phyloP scores from a whole-genome alignment of 2,113 vertebrate genomes.

The Urocolius indicus region DNA sequence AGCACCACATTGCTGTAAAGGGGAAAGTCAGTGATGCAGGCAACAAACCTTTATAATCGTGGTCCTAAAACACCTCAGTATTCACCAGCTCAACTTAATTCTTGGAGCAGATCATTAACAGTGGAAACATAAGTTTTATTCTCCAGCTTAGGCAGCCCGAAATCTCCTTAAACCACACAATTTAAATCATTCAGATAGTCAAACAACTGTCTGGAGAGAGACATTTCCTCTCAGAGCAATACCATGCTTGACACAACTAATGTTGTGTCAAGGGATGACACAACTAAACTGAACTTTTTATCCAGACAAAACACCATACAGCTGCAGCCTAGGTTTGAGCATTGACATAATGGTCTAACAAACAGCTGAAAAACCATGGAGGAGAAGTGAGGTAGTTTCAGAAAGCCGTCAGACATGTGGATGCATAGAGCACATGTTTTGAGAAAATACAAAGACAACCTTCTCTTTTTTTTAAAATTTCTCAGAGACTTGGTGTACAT shows the following conservation, averaged over 20 bases:
- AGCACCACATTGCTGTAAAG: rapidly evolving
- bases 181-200: not conserved
- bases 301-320: not conserved
- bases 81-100: not conserved
- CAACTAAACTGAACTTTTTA: not conserved
- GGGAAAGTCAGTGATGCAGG: not conserved
- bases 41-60: not conserved
- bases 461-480: not conserved
- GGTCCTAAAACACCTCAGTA: not conserved
- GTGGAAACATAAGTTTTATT: not conserved
- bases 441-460: constrained; percentile 34
- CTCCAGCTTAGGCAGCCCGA: not conserved
- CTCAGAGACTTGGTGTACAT: not conserved
- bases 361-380: not conserved
- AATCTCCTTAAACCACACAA: not conserved
- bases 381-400: not conserved
- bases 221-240: not conserved
- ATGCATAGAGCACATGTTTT: rapidly evolving
- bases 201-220: not conserved
- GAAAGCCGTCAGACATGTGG: not conserved
- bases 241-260: not conserved
- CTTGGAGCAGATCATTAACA: not conserved
- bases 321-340: not conserved
- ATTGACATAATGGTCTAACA: not conserved
- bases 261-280: not conserved